A percentile compares a stretch with the other conserved stretches of the same genome.
Evolutionary conservation across 2,888 invertebrate species (phyloP).

Genomic region (Pristionchus exspectatus): DNA sequence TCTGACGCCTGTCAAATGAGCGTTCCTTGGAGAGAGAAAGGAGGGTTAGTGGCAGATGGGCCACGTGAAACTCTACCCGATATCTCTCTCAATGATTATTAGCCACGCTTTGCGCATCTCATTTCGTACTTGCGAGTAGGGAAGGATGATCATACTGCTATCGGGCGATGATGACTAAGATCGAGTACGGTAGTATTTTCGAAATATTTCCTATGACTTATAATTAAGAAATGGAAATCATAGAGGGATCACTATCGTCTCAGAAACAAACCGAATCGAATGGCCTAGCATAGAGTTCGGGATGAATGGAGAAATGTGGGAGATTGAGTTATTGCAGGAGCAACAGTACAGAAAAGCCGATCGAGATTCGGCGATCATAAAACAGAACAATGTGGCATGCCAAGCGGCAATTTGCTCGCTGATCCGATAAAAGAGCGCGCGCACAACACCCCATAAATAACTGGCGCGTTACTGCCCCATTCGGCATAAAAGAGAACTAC

Average conservation of each 20-base stretch:
- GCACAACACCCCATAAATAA: slow-evolving; percentile 39
- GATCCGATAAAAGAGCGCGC: background rate
- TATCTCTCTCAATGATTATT: slow-evolving; percentile 30
- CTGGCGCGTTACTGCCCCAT: background rate
- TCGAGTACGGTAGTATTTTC: too few species aligned
- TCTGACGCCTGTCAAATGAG: background rate
- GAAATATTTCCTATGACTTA: too few species aligned
- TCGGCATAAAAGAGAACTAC: background rate
- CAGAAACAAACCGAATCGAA: too few species aligned
- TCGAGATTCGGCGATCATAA: background rate
- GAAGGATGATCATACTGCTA: background rate
- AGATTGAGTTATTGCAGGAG: too few species aligned
- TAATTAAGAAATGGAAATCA: too few species aligned
- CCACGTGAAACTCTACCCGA: slow-evolving; percentile 13
- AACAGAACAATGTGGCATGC: background rate
- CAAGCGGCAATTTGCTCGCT: slow-evolving; percentile 12
- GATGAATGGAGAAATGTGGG: too few species aligned
- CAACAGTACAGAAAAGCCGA: background rate
- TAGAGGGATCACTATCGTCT: too few species aligned
- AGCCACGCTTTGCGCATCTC: slow-evolving; percentile 48
- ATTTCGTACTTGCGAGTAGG: background rate
- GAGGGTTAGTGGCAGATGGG: slow-evolving; percentile 19
- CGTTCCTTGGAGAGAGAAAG: slow-evolving; percentile 39
- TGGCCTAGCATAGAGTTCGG: too few species aligned
- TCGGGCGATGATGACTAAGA: background rate